Percentiles rank a stretch among this genome's conserved stretches.
Conservation (phyloP, 2,888 invertebrate species). For the Cepaea hortensis region DNA sequence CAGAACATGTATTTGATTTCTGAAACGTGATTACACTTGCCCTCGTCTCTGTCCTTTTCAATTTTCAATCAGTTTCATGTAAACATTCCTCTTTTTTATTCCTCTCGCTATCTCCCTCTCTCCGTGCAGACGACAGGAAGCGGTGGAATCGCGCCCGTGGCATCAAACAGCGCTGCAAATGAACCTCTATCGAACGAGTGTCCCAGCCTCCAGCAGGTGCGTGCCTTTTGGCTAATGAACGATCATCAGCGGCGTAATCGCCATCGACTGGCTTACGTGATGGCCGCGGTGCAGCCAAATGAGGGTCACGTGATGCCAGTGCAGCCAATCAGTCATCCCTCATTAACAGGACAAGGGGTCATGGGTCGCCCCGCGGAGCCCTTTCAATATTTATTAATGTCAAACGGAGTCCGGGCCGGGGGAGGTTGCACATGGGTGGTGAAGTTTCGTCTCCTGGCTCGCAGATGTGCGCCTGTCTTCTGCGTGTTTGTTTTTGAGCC, state of each 20-base stretch:
- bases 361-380: conserved; percentile 11
- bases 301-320: conserved; percentile 7
- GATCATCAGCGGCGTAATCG: conserved; percentile 34
- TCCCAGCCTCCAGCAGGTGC: conserved; percentile 25
- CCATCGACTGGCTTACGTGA: conserved; percentile 30
- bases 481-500: no score
- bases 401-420: neutral
- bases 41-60: neutral
- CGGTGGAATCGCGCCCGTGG: neutral
- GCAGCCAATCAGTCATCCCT: conserved; percentile 39
- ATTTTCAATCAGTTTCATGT: conserved; percentile 10
- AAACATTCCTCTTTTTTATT: neutral
- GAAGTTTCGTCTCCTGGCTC: neutral
- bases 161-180: conserved; percentile 35
- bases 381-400: conserved; percentile 40
- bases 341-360: conserved; percentile 18
- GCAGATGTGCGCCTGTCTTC: no score
- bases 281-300: neutral
- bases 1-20: neutral
- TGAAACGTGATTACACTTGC: no score
- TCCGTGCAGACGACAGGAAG: conserved; percentile 10
- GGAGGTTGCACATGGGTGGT: neutral
- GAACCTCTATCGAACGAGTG: conserved; percentile 12
- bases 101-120: neutral
- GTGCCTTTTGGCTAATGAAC: conserved; percentile 30